Conservation (phyloP, 2,888 invertebrate genomes). For the Dorcus parallelipipedus region DNA sequence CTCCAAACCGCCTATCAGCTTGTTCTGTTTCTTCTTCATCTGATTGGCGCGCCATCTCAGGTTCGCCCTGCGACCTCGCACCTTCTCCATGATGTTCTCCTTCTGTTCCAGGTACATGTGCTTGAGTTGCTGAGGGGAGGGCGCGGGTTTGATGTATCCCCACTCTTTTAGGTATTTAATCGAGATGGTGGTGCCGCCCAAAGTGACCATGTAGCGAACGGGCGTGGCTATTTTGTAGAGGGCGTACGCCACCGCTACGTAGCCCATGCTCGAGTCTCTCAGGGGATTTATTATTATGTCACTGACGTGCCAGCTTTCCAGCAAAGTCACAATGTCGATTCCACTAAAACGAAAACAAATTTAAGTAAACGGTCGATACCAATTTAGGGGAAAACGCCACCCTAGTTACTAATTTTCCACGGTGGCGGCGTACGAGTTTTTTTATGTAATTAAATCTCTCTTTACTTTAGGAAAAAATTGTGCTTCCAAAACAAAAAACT, state of each 20-base stretch:
- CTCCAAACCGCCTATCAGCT: slow-evolving; percentile 54
- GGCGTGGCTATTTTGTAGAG: slow-evolving; percentile 93
- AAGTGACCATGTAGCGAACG: slow-evolving; percentile 84
- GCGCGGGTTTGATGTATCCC: slow-evolving; percentile 83
- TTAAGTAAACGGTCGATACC: too few relatives aligned
- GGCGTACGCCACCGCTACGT: slow-evolving; percentile 85
- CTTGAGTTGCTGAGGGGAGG: slow-evolving; percentile 61
- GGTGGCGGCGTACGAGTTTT: too few relatives aligned
- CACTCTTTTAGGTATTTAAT: slow-evolving; percentile 76
- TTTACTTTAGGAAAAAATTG: too few relatives aligned
- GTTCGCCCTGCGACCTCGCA: slow-evolving; percentile 56
- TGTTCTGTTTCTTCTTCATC: slow-evolving; percentile 39
- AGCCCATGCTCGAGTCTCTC: slow-evolving; percentile 77
- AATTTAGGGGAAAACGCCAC: too few relatives aligned
- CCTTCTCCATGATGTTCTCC: slow-evolving; percentile 59
- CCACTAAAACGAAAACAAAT: slow-evolving; percentile 76
- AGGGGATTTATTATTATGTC: slow-evolving; percentile 76
- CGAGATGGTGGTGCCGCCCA: slow-evolving; percentile 83
- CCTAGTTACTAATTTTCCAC: too few relatives aligned
- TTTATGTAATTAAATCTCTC: too few relatives aligned
- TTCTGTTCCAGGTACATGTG: slow-evolving; percentile 61
- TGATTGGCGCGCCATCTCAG: slow-evolving; percentile 44
- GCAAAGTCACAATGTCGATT: slow-evolving; percentile 76
- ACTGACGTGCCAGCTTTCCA: slow-evolving; percentile 75
- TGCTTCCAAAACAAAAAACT: too few relatives aligned